Evolutionary conservation across 2,888 invertebrate genomes (phyloP).

Genomic region (Meganola albula): DNA sequence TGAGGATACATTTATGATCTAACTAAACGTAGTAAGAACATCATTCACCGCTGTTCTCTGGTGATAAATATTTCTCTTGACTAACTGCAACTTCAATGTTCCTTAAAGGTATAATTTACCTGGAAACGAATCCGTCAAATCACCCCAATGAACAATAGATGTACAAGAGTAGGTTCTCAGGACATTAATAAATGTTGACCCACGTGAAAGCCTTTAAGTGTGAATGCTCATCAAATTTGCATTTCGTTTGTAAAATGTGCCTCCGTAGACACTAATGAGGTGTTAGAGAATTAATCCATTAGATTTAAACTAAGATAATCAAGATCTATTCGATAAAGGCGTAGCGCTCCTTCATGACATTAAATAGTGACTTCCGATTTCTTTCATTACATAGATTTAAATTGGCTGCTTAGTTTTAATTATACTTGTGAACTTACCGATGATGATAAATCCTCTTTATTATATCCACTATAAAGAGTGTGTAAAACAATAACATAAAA

Average conservation of each 20-base stretch:
- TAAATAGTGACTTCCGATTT: constrained; percentile 59
- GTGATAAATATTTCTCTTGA: no score
- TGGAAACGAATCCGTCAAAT: no score
- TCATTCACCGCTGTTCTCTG: no score
- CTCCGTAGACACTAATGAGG: constrained; percentile 64
- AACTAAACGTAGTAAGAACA: no score
- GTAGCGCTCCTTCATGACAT: constrained; percentile 44
- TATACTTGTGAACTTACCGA: constrained; percentile 32
- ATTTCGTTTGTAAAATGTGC: constrained; percentile 62
- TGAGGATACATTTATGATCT: no score
- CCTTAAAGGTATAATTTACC: no score
- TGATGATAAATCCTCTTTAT: constrained; percentile 35
- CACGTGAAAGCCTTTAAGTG: constrained; percentile 36
- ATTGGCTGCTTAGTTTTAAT: constrained; percentile 33
- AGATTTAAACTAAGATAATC: constrained; percentile 57
- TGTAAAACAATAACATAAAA: no score
- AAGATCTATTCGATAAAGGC: constrained; percentile 54
- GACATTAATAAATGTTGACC: constrained; percentile 52
- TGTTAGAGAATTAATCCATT: constrained; percentile 67
- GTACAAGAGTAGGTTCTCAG: no score
- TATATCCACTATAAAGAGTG: constrained; percentile 26
- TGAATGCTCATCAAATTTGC: constrained; percentile 67
- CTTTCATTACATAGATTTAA: constrained; percentile 31
- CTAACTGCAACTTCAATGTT: no score
- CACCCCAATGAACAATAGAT: no score